Evolutionary conservation across 2,113 vertebrate genomes (phyloP), one percentile per base, ranked within the genome.

Genomic region (Phoxinus phoxinus): DNA sequence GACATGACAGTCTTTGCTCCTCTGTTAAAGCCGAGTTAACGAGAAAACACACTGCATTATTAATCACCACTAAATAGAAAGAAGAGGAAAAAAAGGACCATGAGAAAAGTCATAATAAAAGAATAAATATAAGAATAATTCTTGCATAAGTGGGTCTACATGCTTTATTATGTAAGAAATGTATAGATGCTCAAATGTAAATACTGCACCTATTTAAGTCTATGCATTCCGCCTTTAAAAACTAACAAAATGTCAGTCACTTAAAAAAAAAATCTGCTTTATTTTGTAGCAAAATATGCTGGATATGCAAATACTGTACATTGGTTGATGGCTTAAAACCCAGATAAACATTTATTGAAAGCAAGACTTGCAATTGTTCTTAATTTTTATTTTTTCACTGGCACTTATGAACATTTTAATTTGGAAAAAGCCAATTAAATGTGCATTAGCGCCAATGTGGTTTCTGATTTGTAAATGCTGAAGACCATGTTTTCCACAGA

Each of bases 351-450:
- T 35, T 58, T 78, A 37, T 2, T 37, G 30, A 78, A 58, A 56
- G 6, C 23, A 63, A 80, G 41, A 77, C 15, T 3, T 8, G 17
- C 74, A 59, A 44, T 80, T 63, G 35, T 80, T 44, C 35, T 7
- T 35, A 2, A 48, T 69, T 53, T 32, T 61, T 61, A 63, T 32
- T n/a, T n/a, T n/a, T n/a, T n/a, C 17, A 35, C 27, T 32, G 25
- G 17, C 10, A 48, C 27, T 81, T 69, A 32, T 65, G 44, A n/a
- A 82, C 44, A 69, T 53, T 69, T 69, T 69, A 35, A 67, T 48
- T 53, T 53, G 27, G 11, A 69, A 63, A 69, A 51, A 67, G 19
- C 44, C 80, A 82, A 82, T 69, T 82, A 82, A 82, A 82, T 53
- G 63, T 35, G 80, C 63, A 53, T 82, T 69, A 69, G 80, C 53